phyloP scores from a whole-genome alignment of 2,888 invertebrate genomes.

The Cistogaster globosa region DNA sequence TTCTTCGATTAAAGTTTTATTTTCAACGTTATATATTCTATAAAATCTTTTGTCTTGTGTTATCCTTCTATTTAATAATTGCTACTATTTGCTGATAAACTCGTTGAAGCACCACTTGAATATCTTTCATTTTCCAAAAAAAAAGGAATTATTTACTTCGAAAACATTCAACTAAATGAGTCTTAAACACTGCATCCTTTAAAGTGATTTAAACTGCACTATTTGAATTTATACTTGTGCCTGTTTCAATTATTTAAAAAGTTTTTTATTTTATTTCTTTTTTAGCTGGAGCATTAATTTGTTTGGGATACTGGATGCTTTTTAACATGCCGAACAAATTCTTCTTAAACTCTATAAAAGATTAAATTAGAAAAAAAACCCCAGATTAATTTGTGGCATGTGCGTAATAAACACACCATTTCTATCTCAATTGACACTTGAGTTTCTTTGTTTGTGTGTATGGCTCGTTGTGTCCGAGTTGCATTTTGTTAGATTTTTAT shows the following conservation, averaged over 20 bases:
- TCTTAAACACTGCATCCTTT: constrained; percentile 1
- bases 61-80: neutral
- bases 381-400: constrained; percentile 65
- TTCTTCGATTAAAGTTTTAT: too few species aligned
- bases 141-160: neutral
- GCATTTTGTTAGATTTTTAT: constrained; percentile 13
- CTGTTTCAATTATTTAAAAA: constrained; percentile 23
- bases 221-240: constrained; percentile 4
- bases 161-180: constrained; percentile 14
- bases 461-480: constrained; percentile 9
- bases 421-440: constrained; percentile 66
- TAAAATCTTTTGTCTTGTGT: too few species aligned
- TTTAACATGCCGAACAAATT: constrained; percentile 14
- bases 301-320: neutral
- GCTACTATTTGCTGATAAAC: neutral
- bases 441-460: neutral
- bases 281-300: neutral
- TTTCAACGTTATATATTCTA: too few species aligned
- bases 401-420: constrained; percentile 71
- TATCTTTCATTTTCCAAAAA: neutral
- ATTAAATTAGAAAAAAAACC: constrained; percentile 18
- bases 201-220: constrained; percentile 21
- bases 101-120: constrained; percentile 5
- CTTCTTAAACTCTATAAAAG: constrained; percentile 12
- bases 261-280: constrained; percentile 31